Conservation (phyloP, 2,888 invertebrate species). For the Hyalella azteca region DNA sequence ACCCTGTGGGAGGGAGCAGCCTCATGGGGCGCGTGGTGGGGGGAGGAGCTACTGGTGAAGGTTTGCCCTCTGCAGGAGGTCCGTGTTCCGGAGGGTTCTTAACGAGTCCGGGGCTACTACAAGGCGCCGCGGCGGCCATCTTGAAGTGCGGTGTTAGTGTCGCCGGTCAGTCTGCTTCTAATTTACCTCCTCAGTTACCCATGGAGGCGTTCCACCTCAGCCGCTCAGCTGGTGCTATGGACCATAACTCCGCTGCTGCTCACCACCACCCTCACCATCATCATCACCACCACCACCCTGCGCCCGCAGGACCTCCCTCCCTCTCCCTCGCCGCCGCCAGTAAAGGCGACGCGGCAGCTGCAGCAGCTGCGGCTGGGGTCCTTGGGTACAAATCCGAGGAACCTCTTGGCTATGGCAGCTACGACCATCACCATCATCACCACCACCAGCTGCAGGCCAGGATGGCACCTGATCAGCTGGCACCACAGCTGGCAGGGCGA, state of each 20-base stretch:
- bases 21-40: neutral
- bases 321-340: constrained; percentile 25
- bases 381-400: constrained; percentile 52
- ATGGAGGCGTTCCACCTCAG: constrained; percentile 46
- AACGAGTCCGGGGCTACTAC: constrained; percentile 36
- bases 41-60: constrained; percentile 2
- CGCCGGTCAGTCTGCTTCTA: neutral
- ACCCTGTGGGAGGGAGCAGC: neutral
- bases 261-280: constrained; percentile 38
- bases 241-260: constrained; percentile 37
- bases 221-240: constrained; percentile 41
- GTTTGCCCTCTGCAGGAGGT: neutral
- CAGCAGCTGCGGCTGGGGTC: constrained; percentile 37
- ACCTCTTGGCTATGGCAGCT: constrained; percentile 49
- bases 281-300: constrained; percentile 39
- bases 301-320: constrained; percentile 39
- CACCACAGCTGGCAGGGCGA: constrained; percentile 18
- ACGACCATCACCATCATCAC: constrained; percentile 45
- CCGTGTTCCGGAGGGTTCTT: constrained; percentile 25
- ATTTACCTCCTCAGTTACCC: constrained; percentile 46
- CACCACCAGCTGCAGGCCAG: constrained; percentile 28
- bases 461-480: constrained; percentile 31
- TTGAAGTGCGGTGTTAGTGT: constrained; percentile 33
- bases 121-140: constrained; percentile 33
- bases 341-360: constrained; percentile 37